Conservation (phyloP, 2,113 vertebrate genomes). For the Mus pahari region DNA sequence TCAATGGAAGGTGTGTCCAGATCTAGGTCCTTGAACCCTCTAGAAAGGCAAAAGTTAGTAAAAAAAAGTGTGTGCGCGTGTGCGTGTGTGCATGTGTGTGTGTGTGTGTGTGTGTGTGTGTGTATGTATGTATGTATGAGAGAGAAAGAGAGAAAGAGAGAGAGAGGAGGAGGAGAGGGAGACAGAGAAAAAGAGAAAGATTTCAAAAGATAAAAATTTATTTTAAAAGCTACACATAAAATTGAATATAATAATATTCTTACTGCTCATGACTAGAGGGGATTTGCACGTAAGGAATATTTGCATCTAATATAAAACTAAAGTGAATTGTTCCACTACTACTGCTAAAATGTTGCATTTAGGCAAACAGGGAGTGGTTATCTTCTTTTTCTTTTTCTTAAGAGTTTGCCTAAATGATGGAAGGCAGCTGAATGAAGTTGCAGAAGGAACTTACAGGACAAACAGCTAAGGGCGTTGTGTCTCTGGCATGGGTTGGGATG, state of each 20-base stretch:
- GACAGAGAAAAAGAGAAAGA: no score
- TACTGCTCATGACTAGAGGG: not conserved
- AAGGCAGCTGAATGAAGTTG: not conserved
- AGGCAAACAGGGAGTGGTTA: not conserved
- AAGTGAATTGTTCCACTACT: not conserved
- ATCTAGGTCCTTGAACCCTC: conserved; percentile 94
- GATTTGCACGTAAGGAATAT: not conserved
- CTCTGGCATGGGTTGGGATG: not conserved
- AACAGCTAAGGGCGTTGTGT: not conserved
- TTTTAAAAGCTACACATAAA: not conserved
- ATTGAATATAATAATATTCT: not conserved
- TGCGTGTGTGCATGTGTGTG: no score
- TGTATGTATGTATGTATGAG: not conserved
- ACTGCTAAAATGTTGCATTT: not conserved
- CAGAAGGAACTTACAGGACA: not conserved
- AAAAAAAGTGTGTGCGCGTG: not conserved
- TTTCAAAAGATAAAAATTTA: not conserved
- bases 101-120: not conserved
- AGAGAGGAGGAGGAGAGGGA: no score
- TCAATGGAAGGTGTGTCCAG: conserved; percentile 96
- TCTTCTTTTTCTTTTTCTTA: not conserved
- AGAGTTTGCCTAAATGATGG: not conserved
- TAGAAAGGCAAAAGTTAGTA: conserved; percentile 79
- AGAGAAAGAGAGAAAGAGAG: no score
- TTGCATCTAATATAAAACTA: not conserved